Conservation (phyloP, 2,797 vertebrate genomes). For the Triplophysa yarkandensis region DNA sequence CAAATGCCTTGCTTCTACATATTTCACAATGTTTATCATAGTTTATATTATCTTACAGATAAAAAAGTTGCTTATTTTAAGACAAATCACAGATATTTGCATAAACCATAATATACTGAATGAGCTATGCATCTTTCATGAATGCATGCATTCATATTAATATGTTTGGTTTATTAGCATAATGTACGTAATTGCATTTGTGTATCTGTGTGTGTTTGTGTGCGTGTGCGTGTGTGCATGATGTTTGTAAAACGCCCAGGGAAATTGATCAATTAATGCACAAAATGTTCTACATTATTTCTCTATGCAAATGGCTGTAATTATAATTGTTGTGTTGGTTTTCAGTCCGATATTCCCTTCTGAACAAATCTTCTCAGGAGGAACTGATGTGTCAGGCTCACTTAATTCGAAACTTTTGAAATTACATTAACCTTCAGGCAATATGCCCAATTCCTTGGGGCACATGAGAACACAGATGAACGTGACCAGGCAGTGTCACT, state of each 20-base stretch:
- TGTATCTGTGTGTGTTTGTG: background rate
- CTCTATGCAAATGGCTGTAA: background rate
- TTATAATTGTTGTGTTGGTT: background rate
- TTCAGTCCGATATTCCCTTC: background rate
- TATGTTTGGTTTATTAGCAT: background rate
- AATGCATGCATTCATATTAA: background rate
- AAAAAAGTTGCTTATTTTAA: background rate
- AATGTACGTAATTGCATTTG: background rate
- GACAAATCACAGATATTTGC: background rate
- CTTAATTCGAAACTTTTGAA: background rate
- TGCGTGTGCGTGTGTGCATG: background rate
- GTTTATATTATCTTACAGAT: background rate
- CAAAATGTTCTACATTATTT: background rate
- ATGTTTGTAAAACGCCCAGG: background rate
- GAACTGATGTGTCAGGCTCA: background rate
- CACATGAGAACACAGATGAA: slow-evolving; percentile 1
- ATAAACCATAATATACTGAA: background rate
- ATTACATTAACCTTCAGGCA: background rate
- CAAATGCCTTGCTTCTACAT: background rate
- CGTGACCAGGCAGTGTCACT: background rate
- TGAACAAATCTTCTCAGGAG: background rate
- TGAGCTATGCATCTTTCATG: background rate
- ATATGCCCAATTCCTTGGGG: slow-evolving; percentile 1
- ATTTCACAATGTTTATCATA: background rate
- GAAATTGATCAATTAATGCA: background rate